A percentile compares a stretch with the other conserved stretches of the same genome.
phyloP scores from a whole-genome alignment of 2,888 invertebrate species.

The Idaea dimidiata region DNA sequence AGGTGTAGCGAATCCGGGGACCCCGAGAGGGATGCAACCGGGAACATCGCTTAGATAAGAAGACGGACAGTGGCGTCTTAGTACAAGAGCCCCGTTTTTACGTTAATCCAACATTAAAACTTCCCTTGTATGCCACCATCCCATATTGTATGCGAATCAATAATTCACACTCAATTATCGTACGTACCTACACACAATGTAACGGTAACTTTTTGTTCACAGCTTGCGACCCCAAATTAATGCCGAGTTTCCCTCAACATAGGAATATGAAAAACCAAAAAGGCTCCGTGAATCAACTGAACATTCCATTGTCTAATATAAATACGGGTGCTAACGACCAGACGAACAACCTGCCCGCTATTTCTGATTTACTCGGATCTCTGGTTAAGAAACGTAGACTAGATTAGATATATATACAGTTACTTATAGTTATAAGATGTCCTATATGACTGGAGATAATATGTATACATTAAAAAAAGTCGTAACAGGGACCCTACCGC shows the following conservation, averaged over 20 bases:
- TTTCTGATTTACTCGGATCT: slow-evolving; percentile 90
- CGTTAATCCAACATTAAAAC: not conserved
- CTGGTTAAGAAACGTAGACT: slow-evolving; percentile 89
- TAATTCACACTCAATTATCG: too few species aligned
- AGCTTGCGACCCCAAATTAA: slow-evolving; percentile 98
- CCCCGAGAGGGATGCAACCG: too few species aligned
- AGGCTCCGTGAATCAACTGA: slow-evolving; percentile 59
- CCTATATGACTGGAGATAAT: not conserved
- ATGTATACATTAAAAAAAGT: not conserved
- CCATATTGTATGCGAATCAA: not conserved
- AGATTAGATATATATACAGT: slow-evolving; percentile 71
- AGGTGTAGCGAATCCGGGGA: too few species aligned
- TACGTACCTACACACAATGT: not conserved
- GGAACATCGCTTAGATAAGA: too few species aligned
- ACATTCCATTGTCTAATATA: slow-evolving; percentile 67
- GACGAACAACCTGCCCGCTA: slow-evolving; percentile 88
- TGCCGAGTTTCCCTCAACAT: slow-evolving; percentile 99
- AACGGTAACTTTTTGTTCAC: slow-evolving; percentile 42
- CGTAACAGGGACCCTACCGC: too few species aligned
- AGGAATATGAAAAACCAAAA: slow-evolving; percentile 87
- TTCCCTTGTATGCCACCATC: not conserved
- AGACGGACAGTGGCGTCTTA: too few species aligned
- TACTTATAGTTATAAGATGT: not conserved
- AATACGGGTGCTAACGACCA: slow-evolving; percentile 85
- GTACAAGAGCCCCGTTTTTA: too few species aligned